phyloP scores from a whole-genome alignment of 2,113 vertebrate species.

The Chunga burmeisteri region DNA sequence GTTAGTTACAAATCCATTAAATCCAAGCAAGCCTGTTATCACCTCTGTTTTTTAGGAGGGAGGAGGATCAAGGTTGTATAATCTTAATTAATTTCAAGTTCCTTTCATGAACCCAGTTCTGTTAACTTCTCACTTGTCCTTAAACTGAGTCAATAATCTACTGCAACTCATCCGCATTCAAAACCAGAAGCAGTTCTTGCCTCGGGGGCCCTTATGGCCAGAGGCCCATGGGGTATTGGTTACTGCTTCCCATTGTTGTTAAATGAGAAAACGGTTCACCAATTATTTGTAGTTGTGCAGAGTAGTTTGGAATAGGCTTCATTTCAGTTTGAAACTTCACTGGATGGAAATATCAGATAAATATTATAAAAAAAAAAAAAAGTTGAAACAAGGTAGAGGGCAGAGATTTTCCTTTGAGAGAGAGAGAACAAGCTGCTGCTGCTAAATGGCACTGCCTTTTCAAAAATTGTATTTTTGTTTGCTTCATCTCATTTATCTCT shows the following conservation, averaged over 20 bases:
- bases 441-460: not conserved
- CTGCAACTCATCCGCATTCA: not conserved
- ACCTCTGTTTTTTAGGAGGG: not conserved
- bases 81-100: not conserved
- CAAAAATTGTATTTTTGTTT: not conserved
- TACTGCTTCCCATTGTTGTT: not conserved
- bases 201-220: constrained; percentile 21
- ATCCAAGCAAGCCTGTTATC: not conserved
- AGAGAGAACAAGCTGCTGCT: not conserved
- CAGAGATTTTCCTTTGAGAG: constrained; percentile 11
- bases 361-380: not conserved
- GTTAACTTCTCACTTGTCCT: not conserved
- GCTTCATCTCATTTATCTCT: not conserved
- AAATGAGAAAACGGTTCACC: not conserved
- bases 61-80: not conserved
- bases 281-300: not conserved
- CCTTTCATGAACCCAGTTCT: not conserved
- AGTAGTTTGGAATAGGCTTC: not conserved
- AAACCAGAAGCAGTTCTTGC: not conserved
- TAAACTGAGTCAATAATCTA: not conserved
- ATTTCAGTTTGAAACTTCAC: not conserved
- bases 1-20: not conserved
- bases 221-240: not conserved
- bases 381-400: not conserved
- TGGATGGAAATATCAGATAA: not conserved